Percentiles rank a stretch among this genome's conserved stretches.
phyloP scores from a whole-genome alignment of 2,888 invertebrate genomes.

The Scaptomyza cyrtandrae region DNA sequence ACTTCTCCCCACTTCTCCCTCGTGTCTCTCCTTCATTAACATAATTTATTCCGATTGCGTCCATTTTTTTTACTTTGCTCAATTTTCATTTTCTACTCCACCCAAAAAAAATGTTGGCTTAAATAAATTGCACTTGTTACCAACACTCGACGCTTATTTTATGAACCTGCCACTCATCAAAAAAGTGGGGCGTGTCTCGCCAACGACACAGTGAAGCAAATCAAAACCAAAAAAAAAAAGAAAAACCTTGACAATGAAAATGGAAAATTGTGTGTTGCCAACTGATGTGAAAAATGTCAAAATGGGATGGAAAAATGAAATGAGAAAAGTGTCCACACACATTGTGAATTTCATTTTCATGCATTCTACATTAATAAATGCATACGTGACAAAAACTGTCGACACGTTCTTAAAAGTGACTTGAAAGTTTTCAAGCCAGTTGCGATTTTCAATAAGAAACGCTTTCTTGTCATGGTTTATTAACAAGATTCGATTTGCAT shows the following conservation, averaged over 20 bases:
- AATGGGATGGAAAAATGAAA: conserved; percentile 3
- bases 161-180: conserved; percentile 26
- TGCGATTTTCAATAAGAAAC: background rate
- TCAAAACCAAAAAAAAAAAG: background rate
- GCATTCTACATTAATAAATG: background rate
- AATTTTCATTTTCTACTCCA: background rate
- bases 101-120: conserved; percentile 26
- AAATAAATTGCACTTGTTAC: conserved; percentile 45
- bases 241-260: conserved; percentile 66
- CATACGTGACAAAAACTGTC: background rate
- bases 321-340: background rate
- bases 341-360: background rate
- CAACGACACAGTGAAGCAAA: too few species aligned
- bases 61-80: background rate
- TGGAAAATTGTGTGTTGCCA: conserved; percentile 5
- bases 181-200: conserved; percentile 13
- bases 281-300: background rate
- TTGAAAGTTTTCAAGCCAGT: background rate
- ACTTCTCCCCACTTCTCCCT: background rate
- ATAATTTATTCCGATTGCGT: conserved; percentile 67
- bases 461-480: background rate
- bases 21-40: conserved; percentile 46
- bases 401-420: background rate
- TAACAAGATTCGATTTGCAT: background rate
- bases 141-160: conserved; percentile 25